These are phyloP conservation scores for Mesorhabditis belari DNA, from an alignment of 2,888 invertebrate genomes.

Conservation along the genomic window DNA sequence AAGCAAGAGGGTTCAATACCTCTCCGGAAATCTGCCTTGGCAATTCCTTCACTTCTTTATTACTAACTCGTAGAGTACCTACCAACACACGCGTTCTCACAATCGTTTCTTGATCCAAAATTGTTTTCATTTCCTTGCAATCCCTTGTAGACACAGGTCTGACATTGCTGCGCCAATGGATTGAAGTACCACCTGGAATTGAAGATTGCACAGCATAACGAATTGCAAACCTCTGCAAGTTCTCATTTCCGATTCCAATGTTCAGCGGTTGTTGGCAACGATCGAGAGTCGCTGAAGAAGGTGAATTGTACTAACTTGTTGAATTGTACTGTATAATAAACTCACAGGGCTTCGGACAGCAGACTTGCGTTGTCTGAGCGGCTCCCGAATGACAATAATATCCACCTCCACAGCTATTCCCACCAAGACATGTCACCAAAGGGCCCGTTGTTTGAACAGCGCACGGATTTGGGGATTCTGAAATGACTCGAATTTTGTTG, in stretches of 20 bases:
- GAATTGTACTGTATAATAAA: neutral
- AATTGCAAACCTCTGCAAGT: conserved; percentile 40
- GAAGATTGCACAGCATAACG: neutral
- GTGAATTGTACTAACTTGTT: neutral
- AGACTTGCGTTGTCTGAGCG: conserved; percentile 46
- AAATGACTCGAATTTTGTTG: too few species aligned
- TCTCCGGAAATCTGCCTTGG: too few species aligned
- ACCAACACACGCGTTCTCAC: conserved; percentile 39
- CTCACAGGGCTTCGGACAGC: conserved; percentile 49
- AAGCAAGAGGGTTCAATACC: too few species aligned
- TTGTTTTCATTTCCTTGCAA: conserved; percentile 48
- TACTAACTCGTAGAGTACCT: too few species aligned
- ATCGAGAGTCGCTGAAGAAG: conserved; percentile 36
- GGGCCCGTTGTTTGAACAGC: conserved; percentile 29
- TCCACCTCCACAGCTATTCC: conserved; percentile 24
- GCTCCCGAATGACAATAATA: conserved; percentile 51
- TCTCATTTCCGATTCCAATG: conserved; percentile 47
- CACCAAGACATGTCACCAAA: conserved; percentile 18
- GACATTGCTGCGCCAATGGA: conserved; percentile 42
- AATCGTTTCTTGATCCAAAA: conserved; percentile 43
- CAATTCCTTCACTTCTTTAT: too few species aligned
- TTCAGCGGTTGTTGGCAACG: conserved; percentile 49
- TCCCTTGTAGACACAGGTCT: conserved; percentile 41
- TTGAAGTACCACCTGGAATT: conserved; percentile 48
- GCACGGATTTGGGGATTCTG: conserved; percentile 52